Conservation (phyloP, 2,797 vertebrate species). For the Myiothlypis chrysogaster region DNA sequence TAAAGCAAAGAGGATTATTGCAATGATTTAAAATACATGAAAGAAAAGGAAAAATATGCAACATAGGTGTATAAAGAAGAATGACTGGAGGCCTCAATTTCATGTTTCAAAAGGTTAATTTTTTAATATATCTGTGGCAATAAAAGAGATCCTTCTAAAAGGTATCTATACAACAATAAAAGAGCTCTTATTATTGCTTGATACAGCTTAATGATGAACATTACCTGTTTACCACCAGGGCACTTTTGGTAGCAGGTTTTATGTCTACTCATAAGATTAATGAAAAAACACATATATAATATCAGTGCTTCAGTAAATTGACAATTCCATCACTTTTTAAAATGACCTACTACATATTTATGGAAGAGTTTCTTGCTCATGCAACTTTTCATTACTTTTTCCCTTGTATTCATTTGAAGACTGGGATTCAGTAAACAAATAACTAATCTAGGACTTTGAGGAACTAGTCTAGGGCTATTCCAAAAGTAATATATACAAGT, state of each 20-base stretch:
- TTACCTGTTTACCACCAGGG: not conserved
- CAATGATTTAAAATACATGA: not conserved
- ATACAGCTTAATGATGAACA: not conserved
- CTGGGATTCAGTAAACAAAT: not conserved
- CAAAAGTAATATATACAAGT: not conserved
- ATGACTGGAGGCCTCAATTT: not conserved
- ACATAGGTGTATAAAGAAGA: not conserved
- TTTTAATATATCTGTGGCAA: not conserved
- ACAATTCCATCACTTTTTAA: not conserved
- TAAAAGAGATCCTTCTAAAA: not conserved
- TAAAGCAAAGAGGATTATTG: not conserved
- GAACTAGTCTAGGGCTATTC: not conserved
- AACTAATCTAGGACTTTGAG: not conserved
- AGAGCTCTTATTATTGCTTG: not conserved
- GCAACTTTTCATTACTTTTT: not conserved
- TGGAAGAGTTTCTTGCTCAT: not conserved
- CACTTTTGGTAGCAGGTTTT: not conserved
- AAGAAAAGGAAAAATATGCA: not conserved
- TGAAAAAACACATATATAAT: not conserved
- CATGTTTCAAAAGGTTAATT: not conserved
- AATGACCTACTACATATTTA: not conserved
- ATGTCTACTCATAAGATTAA: not conserved
- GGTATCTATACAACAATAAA: not conserved
- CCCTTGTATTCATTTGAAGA: not conserved
- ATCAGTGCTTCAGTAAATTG: not conserved